Conservation (phyloP, 2,797 vertebrate genomes). For the Protonibea diacanthus region DNA sequence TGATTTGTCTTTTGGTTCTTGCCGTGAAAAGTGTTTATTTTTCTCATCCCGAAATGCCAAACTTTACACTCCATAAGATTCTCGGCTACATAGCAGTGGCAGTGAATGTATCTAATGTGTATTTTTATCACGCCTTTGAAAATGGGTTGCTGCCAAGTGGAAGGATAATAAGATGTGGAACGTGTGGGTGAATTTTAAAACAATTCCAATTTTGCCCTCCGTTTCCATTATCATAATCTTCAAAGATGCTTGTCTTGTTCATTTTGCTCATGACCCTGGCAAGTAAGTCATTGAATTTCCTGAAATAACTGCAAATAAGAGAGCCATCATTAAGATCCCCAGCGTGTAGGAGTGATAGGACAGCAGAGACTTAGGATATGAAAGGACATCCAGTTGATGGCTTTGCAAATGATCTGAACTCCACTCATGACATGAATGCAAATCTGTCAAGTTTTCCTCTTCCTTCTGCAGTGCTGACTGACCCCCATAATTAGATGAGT, state of each 20-base stretch:
- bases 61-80: constrained; percentile 67
- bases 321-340: constrained; percentile 82
- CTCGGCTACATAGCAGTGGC: constrained; percentile 55
- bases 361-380: constrained; percentile 76
- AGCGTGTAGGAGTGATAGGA: constrained; percentile 74
- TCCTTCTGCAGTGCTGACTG: constrained; percentile 62
- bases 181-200: constrained; percentile 85
- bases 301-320: constrained; percentile 87
- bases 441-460: constrained; percentile 72
- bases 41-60: constrained; percentile 65
- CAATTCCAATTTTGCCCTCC: constrained; percentile 81
- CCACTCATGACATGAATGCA: constrained; percentile 78
- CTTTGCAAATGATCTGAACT: constrained; percentile 83
- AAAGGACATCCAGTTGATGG: constrained; percentile 82
- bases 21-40: constrained; percentile 70
- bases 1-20: constrained; percentile 56
- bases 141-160: constrained; percentile 80
- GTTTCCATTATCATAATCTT: constrained; percentile 88
- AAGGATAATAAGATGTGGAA: constrained; percentile 84
- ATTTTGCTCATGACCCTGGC: constrained; percentile 86
- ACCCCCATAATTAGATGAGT: constrained; percentile 76
- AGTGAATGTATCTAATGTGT: constrained; percentile 77
- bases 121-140: constrained; percentile 84
- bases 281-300: constrained; percentile 85
- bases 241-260: constrained; percentile 89